Conservation (phyloP, 2,888 invertebrate species). For the Ptychoptera contaminata region DNA sequence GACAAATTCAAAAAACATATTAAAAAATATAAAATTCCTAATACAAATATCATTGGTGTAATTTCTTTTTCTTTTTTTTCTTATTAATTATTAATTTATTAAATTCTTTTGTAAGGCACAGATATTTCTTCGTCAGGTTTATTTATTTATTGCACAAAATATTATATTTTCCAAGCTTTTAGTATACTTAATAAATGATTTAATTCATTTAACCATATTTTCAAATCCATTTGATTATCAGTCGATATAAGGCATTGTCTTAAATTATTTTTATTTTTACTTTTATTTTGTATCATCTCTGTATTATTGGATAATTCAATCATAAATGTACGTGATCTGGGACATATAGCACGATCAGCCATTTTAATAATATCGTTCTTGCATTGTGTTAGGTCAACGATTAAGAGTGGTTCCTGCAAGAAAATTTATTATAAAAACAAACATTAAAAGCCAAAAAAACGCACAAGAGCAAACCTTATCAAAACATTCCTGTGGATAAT, state of each 20-base stretch:
- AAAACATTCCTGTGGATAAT: slow-evolving; percentile 32
- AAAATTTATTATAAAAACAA: background rate
- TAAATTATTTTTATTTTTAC: slow-evolving; percentile 5
- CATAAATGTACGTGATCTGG: slow-evolving; percentile 31
- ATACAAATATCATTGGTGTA: no score
- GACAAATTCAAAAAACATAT: no score
- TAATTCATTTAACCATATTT: slow-evolving; percentile 31
- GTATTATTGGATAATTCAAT: slow-evolving; percentile 19
- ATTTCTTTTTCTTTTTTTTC: no score
- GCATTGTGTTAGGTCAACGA: slow-evolving; percentile 29
- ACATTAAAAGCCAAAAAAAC: background rate
- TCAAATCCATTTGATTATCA: slow-evolving; percentile 31
- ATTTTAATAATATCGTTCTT: slow-evolving; percentile 19
- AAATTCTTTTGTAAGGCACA: background rate
- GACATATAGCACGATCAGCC: slow-evolving; percentile 32
- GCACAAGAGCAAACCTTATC: slow-evolving; percentile 13
- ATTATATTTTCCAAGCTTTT: slow-evolving; percentile 27
- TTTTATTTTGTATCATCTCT: slow-evolving; percentile 9
- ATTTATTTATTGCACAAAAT: slow-evolving; percentile 1
- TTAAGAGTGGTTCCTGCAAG: slow-evolving; percentile 18
- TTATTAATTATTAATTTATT: no score
- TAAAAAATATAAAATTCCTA: no score
- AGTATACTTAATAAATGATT: slow-evolving; percentile 31
- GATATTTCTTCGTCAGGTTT: slow-evolving; percentile 1
- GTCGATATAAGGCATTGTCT: slow-evolving; percentile 22